Conservation (phyloP, 2,888 invertebrate species). For the Heteropelma amictum region DNA sequence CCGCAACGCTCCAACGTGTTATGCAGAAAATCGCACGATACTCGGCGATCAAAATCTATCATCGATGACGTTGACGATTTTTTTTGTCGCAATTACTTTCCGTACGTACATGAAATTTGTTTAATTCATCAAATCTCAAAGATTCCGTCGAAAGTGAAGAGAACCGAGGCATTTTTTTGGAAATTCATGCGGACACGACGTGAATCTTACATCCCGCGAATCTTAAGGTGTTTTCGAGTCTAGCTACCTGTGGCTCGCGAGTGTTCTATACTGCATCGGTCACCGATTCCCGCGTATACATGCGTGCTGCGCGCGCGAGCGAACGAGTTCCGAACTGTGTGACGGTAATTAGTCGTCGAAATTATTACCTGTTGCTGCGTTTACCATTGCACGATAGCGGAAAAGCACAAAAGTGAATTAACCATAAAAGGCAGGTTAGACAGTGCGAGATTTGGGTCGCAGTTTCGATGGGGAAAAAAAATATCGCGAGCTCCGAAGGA, state of each 20-base stretch:
- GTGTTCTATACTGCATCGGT: not conserved
- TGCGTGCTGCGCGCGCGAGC: not conserved
- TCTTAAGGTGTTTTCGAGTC: no score
- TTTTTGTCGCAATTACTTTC: no score
- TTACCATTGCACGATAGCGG: constrained; percentile 23
- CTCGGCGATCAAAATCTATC: no score
- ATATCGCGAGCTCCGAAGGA: no score
- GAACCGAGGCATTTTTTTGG: constrained; percentile 2
- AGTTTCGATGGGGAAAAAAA: not conserved
- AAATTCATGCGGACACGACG: constrained; percentile 4
- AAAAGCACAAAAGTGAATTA: constrained; percentile 2
- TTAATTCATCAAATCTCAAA: no score
- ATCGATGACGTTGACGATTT: no score
- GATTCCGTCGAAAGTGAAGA: no score
- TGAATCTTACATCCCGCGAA: no score
- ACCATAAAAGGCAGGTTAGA: not conserved
- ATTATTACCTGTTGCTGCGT: constrained; percentile 67
- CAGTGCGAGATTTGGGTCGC: not conserved
- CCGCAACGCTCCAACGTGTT: no score
- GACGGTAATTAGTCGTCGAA: constrained; percentile 58
- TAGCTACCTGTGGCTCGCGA: constrained; percentile 32
- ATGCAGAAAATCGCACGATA: no score
- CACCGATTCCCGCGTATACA: not conserved
- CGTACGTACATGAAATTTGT: no score
- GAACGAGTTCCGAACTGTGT: constrained; percentile 1